Percentiles rank a stretch among this genome's conserved stretches.
Conservation (phyloP, 2,888 invertebrate species). For the Erannis defoliaria region DNA sequence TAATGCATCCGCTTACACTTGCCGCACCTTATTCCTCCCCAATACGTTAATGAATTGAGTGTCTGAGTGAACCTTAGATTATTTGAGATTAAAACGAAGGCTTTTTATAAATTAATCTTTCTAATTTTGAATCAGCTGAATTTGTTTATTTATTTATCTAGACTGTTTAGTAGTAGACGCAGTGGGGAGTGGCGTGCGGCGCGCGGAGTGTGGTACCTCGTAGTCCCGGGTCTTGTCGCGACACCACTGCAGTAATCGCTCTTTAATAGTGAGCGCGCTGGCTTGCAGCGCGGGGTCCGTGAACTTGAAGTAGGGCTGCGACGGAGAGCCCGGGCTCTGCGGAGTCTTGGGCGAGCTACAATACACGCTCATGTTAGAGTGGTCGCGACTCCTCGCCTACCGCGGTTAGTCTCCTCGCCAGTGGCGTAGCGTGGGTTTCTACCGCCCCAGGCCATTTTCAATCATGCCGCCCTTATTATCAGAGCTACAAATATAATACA, state of each 20-base stretch:
- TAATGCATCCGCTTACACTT: constrained; percentile 54
- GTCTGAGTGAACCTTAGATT: not conserved
- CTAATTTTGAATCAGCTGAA: not conserved
- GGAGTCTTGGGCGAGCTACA: constrained; percentile 92
- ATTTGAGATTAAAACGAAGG: not conserved
- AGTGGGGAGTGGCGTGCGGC: constrained; percentile 52
- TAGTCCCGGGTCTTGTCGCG: constrained; percentile 99
- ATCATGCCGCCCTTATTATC: no score
- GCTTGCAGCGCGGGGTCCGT: constrained; percentile 95
- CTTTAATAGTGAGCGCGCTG: constrained; percentile 98
- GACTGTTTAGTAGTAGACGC: constrained; percentile 41
- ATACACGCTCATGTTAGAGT: constrained; percentile 80
- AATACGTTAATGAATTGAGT: constrained; percentile 46
- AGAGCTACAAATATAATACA: no score
- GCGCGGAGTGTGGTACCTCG: constrained; percentile 89
- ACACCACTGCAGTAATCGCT: constrained; percentile 98
- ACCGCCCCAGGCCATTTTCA: no score
- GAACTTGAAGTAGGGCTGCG: constrained; percentile 95
- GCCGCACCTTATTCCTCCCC: constrained; percentile 55
- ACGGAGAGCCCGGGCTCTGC: constrained; percentile 88
- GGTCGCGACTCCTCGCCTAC: constrained; percentile 42
- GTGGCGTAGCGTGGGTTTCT: not conserved
- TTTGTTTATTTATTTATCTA: no score
- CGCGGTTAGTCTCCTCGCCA: constrained; percentile 50
- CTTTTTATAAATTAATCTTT: not conserved